Base-by-base conservation (phyloP, 2,797 vertebrate species). In the Echeneis naucrates region DNA sequence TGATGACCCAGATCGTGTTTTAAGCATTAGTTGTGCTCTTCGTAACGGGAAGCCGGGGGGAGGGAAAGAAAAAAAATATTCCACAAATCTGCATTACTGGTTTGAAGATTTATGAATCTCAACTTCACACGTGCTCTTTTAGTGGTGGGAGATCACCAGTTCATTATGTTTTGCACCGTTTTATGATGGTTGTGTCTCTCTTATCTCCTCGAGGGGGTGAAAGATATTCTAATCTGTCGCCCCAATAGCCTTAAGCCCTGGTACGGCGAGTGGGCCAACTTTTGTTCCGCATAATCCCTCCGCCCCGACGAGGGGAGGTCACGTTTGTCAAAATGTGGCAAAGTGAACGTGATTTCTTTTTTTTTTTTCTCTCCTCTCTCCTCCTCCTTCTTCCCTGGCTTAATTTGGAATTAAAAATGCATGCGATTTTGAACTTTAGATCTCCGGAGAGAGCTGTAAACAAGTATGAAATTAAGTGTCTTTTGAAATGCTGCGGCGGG, bases 371-470 rank as follows among this genome's bases (percentile, higher is more conserved):
- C 11, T 19, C 54, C 38, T 24, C 44, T 6, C 66, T 40, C 27
- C 44, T 62, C 21, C 56, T 67, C 5, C 78, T 74, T 3, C 69
- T 65, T 37, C 42, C 37, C 54, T 64, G 88, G 91, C 83, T 94
- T 93, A 93, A 93, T 92, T 91, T 89, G 78, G 92, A 93, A 93
- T 95, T 93, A 93, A 93, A 93, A 92, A 93, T 92, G 89, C 89
- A 89, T 89, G 83, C 42, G 77, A 84, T 91, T 88, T 78, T 89
- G 85, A 93, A 92, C 86, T 90, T 89, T 75, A 87, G 86, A 91
- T 92, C 91, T 92, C 86, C 13, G 50, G 81, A 89, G 82, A 83
- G 85, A 61, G 82, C 59, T 66, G 83, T 94, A 94, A 95, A 94
- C 93, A 94, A 93, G 90, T 89, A 88, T 86, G 90, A 92, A 91